Evolutionary conservation across 2,113 vertebrate genomes (phyloP), one percentile per base, ranked within the genome.

Genomic region (Anhinga rufa): DNA sequence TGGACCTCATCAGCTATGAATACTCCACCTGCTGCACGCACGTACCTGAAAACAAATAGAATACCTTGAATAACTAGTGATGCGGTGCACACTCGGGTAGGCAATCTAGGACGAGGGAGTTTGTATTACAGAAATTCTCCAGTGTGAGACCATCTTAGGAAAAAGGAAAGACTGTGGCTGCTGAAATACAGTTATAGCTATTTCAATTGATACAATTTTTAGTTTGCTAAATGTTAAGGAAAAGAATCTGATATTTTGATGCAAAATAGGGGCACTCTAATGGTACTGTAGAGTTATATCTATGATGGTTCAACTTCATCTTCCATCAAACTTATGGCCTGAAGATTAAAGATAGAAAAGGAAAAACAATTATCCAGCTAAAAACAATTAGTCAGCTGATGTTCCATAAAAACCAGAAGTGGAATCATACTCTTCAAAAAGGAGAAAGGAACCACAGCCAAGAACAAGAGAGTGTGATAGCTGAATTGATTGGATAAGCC

Each of bases 1-100:
- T 99, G 99, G 71, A 99, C 99, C 97, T 99, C 99, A 83, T 99
- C 99, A 14, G 99, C 99, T 68, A 99, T 99, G 94, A 99, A 98
- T 48, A 99, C 46, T 2, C 99, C 99, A 31, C 99, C 99, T 0
- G 96, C 99, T 3, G 95, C 86, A 34, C 5, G 99, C 60, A 99
- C 98, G 2, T 98, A 98, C 75, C 99, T 99, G 97, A 46, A 95
- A 95, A 62, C 54, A 97, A 94, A 85, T 10, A 83, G 21, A 49
- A 69, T 9, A 51, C 16, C 52, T 87, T 87, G 81, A 55, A 55
- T 82, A 36, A 62, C 22, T 82, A 68, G 31, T 31, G n/a, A 68
- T 40, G 34, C 51, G 55, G 62, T 42, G 54, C 29, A 22, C 0
- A 2, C 40, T 69, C 0, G 0, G 14, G n/a, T 24, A 46, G 22